Percentiles rank a stretch among this genome's conserved stretches.
Conservation (phyloP, 2,888 invertebrate genomes). For the Blera fallax region DNA sequence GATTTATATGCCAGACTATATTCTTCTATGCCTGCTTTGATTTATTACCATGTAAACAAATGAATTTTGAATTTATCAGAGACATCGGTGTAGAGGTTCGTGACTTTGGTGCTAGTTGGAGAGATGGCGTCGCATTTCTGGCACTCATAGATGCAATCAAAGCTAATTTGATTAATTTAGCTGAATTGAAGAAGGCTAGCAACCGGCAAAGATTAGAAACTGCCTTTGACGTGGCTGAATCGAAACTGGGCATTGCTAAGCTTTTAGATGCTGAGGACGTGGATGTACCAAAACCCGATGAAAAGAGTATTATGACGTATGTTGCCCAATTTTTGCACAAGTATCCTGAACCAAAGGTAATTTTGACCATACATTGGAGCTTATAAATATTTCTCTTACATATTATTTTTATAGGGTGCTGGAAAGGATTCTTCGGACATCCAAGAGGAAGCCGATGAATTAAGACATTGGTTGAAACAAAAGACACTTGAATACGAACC, state of each 20-base stretch:
- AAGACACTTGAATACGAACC: slow-evolving; percentile 90
- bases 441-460: slow-evolving; percentile 90
- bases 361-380: not conserved
- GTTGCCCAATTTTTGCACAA: slow-evolving; percentile 98
- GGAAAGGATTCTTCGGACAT: slow-evolving; percentile 89
- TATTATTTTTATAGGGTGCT: slow-evolving; percentile 83
- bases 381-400: not conserved
- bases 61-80: slow-evolving; percentile 82
- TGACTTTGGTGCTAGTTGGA: slow-evolving; percentile 98
- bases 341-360: slow-evolving; percentile 92
- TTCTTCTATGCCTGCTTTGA: not conserved
- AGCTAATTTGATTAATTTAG: slow-evolving; percentile 94
- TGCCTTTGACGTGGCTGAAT: slow-evolving; percentile 96
- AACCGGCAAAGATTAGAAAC: slow-evolving; percentile 93
- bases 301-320: slow-evolving; percentile 99
- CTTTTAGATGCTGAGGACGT: slow-evolving; percentile 97
- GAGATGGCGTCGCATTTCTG: slow-evolving; percentile 97
- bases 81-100: slow-evolving; percentile 93
- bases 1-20: not conserved
- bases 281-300: slow-evolving; percentile 97
- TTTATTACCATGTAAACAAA: not conserved
- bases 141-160: slow-evolving; percentile 97
- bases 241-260: slow-evolving; percentile 93
- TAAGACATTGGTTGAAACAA: slow-evolving; percentile 91
- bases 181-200: slow-evolving; percentile 89